Evolutionary conservation across 2,797 vertebrate genomes (phyloP).

Genomic region (Smutsia temminckii): DNA sequence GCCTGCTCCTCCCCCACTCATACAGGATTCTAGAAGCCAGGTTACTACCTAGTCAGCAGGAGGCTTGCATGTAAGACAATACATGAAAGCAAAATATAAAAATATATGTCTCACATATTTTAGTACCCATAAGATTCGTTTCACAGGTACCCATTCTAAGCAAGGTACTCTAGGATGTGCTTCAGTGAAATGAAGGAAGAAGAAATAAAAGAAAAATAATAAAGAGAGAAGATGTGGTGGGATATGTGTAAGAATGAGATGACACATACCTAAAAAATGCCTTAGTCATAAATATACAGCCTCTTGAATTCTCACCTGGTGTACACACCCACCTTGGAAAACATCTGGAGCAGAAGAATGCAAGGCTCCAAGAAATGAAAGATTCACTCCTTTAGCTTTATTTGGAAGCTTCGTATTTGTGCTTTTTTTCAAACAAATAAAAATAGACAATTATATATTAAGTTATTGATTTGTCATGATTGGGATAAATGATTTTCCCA

Average conservation of each 20-base stretch:
- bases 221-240: neutral
- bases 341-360: neutral
- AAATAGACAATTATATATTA: neutral
- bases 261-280: too few relatives aligned
- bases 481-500: neutral
- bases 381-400: neutral
- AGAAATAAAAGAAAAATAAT: neutral
- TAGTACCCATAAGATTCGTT: neutral
- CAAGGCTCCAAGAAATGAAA: neutral
- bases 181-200: neutral
- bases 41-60: neutral
- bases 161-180: neutral
- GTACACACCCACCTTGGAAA: neutral
- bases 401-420: neutral
- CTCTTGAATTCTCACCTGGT: too few relatives aligned
- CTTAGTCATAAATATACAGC: too few relatives aligned
- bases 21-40: neutral
- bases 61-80: neutral
- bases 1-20: neutral
- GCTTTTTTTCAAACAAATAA: neutral
- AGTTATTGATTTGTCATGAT: neutral
- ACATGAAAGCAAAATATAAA: neutral
- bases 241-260: neutral
- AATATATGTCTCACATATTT: neutral
- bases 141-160: neutral